phyloP scores from a whole-genome alignment of 2,113 vertebrate genomes.

The Thinocorus orbignyianus region DNA sequence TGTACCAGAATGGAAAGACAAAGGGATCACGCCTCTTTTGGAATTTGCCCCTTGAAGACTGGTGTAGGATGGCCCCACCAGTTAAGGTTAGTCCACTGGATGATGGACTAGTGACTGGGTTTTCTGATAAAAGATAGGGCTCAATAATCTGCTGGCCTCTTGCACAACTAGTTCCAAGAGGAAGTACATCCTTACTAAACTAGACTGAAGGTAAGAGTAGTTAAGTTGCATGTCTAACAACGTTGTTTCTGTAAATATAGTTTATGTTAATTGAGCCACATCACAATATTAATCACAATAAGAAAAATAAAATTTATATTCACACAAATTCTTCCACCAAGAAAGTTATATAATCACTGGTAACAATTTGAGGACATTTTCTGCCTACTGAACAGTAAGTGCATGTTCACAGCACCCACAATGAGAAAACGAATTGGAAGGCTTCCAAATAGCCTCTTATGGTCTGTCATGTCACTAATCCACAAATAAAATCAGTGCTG shows the following conservation, averaged over 20 bases:
- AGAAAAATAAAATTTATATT: conserved; percentile 11
- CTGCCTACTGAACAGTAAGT: not conserved
- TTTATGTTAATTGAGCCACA: not conserved
- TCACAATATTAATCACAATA: not conserved
- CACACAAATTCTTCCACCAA: not conserved
- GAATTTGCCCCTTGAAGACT: not conserved
- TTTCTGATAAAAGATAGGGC: not conserved
- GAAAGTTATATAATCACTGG: conserved; percentile 16
- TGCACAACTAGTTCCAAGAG: not conserved
- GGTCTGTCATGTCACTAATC: conserved; percentile 40
- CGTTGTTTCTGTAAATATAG: not conserved
- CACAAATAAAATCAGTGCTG: conserved; percentile 36
- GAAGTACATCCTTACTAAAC: not conserved
- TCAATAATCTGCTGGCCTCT: not conserved
- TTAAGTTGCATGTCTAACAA: not conserved
- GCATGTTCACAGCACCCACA: not conserved
- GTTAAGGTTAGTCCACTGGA: not conserved
- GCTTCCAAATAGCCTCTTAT: conserved; percentile 40
- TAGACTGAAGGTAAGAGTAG: not conserved
- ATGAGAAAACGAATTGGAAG: conserved; percentile 24
- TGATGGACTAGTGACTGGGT: not conserved
- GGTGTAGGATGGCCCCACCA: no score
- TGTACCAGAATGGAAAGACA: not conserved
- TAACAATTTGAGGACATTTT: conserved; percentile 17
- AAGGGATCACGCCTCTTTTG: not conserved